Conservation (phyloP, 2,888 invertebrate genomes). For the Eretmocerus hayati region DNA sequence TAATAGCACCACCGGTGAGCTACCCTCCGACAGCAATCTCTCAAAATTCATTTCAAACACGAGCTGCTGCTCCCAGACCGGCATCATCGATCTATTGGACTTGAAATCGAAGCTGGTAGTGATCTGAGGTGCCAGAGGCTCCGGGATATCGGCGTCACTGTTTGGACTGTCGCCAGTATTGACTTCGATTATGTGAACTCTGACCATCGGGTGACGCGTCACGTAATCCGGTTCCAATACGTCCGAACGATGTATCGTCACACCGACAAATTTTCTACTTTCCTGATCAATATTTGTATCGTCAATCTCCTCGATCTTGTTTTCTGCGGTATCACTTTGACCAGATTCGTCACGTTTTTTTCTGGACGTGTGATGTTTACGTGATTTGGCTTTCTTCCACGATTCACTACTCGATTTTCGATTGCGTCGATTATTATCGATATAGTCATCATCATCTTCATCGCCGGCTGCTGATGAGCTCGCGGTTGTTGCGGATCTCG, state of each 20-base stretch:
- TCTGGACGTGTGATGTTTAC: constrained; percentile 2
- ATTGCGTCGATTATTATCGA: no score
- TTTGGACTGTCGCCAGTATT: constrained; percentile 52
- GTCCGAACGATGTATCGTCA: constrained; percentile 55
- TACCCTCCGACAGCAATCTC: constrained; percentile 35
- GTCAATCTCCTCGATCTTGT: constrained; percentile 15
- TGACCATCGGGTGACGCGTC: constrained; percentile 57
- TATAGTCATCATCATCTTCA: no score
- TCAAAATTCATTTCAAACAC: constrained; percentile 55
- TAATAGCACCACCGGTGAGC: constrained; percentile 42
- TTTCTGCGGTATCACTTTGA: no score
- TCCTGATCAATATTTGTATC: constrained; percentile 15
- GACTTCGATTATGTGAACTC: constrained; percentile 55
- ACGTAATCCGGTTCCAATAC: constrained; percentile 53
- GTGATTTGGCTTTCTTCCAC: constrained; percentile 3
- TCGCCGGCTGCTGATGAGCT: no score
- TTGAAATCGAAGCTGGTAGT: constrained; percentile 57
- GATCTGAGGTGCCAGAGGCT: constrained; percentile 53
- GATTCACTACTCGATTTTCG: no score
- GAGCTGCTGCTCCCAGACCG: constrained; percentile 62
- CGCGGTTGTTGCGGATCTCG: no score
- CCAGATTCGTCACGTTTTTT: constrained; percentile 6
- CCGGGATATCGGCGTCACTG: constrained; percentile 30
- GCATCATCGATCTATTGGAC: constrained; percentile 47
- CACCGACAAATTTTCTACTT: constrained; percentile 44